Percentiles rank a stretch among this genome's conserved stretches.
Conservation (phyloP, 2,888 invertebrate genomes). For the Hydrotaea diabolus region DNA sequence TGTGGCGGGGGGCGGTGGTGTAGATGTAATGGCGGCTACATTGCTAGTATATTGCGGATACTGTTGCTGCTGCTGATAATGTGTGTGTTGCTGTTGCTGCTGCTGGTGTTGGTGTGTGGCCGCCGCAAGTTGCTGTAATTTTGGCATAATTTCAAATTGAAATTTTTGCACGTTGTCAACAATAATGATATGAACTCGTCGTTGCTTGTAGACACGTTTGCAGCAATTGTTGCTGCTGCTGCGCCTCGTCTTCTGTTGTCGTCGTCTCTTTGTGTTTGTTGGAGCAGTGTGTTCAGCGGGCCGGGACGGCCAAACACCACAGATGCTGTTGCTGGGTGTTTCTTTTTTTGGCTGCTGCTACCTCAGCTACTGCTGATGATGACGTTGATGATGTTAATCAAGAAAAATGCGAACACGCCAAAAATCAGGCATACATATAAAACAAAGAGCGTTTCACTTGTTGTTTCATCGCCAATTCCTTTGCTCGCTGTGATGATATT, state of each 20-base stretch:
- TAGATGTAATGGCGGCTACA: conserved; percentile 42
- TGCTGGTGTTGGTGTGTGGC: conserved; percentile 55
- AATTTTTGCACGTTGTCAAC: conserved; percentile 69
- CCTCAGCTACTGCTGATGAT: conserved; percentile 59
- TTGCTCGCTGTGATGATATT: neutral
- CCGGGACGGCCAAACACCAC: conserved; percentile 13
- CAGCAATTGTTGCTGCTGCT: neutral
- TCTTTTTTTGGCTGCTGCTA: conserved; percentile 67
- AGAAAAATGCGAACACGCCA: neutral
- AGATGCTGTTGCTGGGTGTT: conserved; percentile 9
- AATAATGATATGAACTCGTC: conserved; percentile 61
- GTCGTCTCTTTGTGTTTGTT: no score
- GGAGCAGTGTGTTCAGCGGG: no score
- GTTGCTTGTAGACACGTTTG: conserved; percentile 8
- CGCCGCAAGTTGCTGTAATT: conserved; percentile 68
- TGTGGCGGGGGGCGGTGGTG: conserved; percentile 20
- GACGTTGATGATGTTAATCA: conserved; percentile 23
- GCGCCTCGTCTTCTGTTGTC: conserved; percentile 41
- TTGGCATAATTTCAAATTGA: conserved; percentile 75
- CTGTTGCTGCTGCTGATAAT: conserved; percentile 53
- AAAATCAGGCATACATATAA: neutral
- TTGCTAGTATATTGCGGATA: conserved; percentile 53
- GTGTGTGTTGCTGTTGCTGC: conserved; percentile 50
- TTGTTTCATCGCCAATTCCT: neutral
- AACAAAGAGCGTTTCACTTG: conserved; percentile 10